Evolutionary conservation across 2,797 vertebrate genomes (phyloP), one percentile per base, ranked within the genome.

Genomic region (Pteropus rufus): DNA sequence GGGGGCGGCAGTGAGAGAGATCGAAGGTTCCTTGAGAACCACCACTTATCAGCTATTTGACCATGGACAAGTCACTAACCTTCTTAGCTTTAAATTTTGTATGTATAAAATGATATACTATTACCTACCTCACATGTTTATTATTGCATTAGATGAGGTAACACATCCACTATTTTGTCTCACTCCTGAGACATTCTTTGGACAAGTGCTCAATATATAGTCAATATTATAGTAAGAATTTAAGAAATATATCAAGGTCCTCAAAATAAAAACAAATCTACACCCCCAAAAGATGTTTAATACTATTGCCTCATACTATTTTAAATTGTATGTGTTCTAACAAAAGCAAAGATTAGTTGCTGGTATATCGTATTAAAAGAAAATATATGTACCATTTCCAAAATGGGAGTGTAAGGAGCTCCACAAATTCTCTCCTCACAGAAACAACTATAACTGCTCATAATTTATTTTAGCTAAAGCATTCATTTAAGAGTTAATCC

Each of bases 1-100:
- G 19, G 12, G 52, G 49, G 23, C 24, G 24, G 1, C 0, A 1
- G 36, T 5, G 8, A 2, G 4, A 2, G 6, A 14, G 4, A 10
- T 41, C 3, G 7, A 34, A 18, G 12, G 31, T 49, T 94, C 49
- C n/a, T 87, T 46, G 14, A 76, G 39, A 70, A 31, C 11, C 2
- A 26, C 7, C 4, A 1, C 12, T 39, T 14, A 44, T 41, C 46
- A 83, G 15, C 19, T 58, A 26, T 60, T 69, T 67, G 34, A 46
- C 31, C 44, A 56, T 34, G 4, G n/a, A 31, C 6, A 41, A 54
- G 8, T 49, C 21, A 15, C 19, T 49, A 26, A 36, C 2, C 36
- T 70, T 81, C 41, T 41, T 52, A 62, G 67, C 44, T 75, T 75
- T 31, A 21, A n/a, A 29, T 62, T 41, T 41, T 58, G 4, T 36